Percentiles rank a stretch among this genome's conserved stretches.
These are phyloP conservation scores for Ornithoptera alexandrae DNA, from an alignment of 2,888 invertebrate genomes.

Conservation along the genomic window DNA sequence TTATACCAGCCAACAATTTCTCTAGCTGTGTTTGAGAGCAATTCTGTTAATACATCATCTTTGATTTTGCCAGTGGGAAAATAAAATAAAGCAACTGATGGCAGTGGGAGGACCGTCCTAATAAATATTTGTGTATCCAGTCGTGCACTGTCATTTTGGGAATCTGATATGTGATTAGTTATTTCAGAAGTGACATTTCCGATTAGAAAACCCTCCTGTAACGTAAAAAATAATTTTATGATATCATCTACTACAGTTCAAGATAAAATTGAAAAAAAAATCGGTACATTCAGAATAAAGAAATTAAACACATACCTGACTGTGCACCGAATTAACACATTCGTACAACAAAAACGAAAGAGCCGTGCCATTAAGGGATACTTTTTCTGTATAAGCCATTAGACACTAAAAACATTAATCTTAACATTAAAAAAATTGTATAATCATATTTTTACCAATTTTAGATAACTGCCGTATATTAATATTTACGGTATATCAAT, in stretches of 20 bases:
- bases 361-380: constrained; percentile 81
- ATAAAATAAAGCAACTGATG: constrained; percentile 79
- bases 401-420: constrained; percentile 24
- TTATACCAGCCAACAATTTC: constrained; percentile 85
- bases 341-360: constrained; percentile 84
- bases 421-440: constrained; percentile 11
- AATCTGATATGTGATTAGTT: constrained; percentile 84
- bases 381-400: constrained; percentile 75
- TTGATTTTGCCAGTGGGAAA: constrained; percentile 80
- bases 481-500: constrained; percentile 4
- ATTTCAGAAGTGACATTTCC: constrained; percentile 83
- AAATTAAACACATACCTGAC: constrained; percentile 74
- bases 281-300: too few species aligned
- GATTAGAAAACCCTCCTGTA: constrained; percentile 82
- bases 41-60: constrained; percentile 71
- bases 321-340: constrained; percentile 80
- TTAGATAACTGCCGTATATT: constrained; percentile 3
- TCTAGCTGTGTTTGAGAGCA: constrained; percentile 74
- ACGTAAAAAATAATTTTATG: constrained; percentile 27
- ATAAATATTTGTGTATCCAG: constrained; percentile 82
- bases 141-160: constrained; percentile 82
- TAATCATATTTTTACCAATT: constrained; percentile 13
- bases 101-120: constrained; percentile 80
- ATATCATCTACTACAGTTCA: too few species aligned
- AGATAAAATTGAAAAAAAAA: too few species aligned